These are phyloP conservation scores for Pseudopipra pipra DNA, from an alignment of 2,113 vertebrate species.

Conservation along the genomic window DNA sequence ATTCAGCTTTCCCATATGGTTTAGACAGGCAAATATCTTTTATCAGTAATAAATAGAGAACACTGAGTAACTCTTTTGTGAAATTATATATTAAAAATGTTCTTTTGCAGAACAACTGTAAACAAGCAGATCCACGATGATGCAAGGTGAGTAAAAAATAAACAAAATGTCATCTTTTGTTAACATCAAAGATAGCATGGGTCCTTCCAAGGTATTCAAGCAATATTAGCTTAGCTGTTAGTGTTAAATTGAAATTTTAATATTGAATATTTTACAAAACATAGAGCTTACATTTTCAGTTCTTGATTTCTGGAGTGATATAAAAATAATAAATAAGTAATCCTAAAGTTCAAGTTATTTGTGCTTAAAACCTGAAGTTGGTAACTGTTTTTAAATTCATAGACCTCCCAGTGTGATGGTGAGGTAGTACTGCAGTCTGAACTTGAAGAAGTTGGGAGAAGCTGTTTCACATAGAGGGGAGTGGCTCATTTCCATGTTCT, in stretches of 20 bases:
- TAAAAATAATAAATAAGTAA: not conserved
- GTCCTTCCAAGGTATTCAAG: not conserved
- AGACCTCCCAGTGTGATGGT: not conserved
- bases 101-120: constrained; percentile 38
- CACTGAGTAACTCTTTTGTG: not conserved
- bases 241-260: not conserved
- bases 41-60: not conserved
- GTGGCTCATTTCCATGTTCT: not conserved
- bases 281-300: not conserved
- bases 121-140: not conserved
- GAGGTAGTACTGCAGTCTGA: not conserved
- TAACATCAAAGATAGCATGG: not conserved
- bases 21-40: not conserved
- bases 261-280: not conserved
- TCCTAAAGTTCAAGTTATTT: not conserved
- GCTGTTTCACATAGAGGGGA: not conserved
- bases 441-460: not conserved
- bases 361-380: not conserved
- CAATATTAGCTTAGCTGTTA: not conserved
- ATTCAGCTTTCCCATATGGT: not conserved
- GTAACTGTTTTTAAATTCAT: not conserved
- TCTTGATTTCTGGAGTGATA: not conserved
- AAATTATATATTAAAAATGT: not conserved
- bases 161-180: not conserved
- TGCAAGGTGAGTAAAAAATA: constrained; percentile 52